Evolutionary conservation across 2,888 invertebrate genomes (phyloP), one percentile per base, ranked within the genome.

Genomic region (Metopia argyrocephala): DNA sequence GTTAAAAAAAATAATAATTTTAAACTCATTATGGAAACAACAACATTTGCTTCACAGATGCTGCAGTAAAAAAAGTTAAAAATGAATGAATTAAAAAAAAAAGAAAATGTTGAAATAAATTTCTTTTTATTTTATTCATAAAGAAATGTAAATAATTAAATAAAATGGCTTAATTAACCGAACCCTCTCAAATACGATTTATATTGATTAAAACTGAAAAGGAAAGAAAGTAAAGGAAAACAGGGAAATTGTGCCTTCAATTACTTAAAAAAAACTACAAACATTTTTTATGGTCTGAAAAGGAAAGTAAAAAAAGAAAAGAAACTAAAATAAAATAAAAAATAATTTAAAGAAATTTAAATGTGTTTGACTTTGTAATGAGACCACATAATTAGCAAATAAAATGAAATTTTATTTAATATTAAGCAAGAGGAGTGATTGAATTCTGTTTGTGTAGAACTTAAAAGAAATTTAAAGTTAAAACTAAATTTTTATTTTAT

Each of bases 361-460:
- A 50, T 52, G 52, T 31, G 52, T 66, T 74, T 74, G 45, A 66
- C n/a, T 74, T 61, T 25, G 65, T 59, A 74, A 66, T 52, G 59
- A 74, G 74, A 66, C 59, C 74, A 66, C 65, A 74, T 59, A 74
- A 59, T 61, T 66, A 59, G 9, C 65, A 50, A 38, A 48, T 25
- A 3, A 50, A 28, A 50, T 12, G 9, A 38, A 2, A 0, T 12
- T 38, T 38, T 1, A 38, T 12, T 38, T 9, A 38, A 38, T 38
- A 15, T 38, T 12, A 38, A 38, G 12, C n/a, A n/a, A n/a, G n/a
- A n/a, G n/a, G n/a, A n/a, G n/a, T n/a, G n/a, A n/a, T n/a, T n/a
- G n/a, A n/a, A n/a, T n/a, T n/a, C n/a, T n/a, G n/a, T n/a, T n/a
- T n/a, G n/a, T n/a, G n/a, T n/a, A n/a, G n/a, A n/a, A n/a, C n/a